Evolutionary conservation across 2,113 vertebrate genomes (phyloP).

Genomic region (Ovis canadensis): DNA sequence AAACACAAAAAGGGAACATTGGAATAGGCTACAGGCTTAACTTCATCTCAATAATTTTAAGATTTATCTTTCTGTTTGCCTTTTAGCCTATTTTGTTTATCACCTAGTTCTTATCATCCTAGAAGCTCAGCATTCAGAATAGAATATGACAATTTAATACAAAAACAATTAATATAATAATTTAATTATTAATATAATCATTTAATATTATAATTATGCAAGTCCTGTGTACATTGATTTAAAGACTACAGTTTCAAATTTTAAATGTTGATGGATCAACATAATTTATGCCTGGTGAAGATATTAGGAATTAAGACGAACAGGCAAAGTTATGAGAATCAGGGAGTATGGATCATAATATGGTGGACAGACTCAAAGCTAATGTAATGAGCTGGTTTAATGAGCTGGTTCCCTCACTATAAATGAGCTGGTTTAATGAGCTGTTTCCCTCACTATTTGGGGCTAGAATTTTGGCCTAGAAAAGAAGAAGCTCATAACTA

Average conservation of each 20-base stretch:
- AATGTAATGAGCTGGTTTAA: not conserved
- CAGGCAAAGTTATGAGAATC: not conserved
- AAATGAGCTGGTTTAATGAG: no score
- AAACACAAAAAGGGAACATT: not conserved
- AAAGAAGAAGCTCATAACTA: not conserved
- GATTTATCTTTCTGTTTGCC: not conserved
- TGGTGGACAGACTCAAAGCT: not conserved
- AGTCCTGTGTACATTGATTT: not conserved
- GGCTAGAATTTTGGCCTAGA: not conserved
- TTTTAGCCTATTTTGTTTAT: conserved; percentile 1
- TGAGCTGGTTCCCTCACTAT: not conserved
- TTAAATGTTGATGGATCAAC: not conserved
- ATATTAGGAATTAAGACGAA: not conserved
- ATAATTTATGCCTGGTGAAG: not conserved
- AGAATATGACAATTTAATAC: not conserved
- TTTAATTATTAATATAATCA: not conserved
- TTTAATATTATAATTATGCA: not conserved
- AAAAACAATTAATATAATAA: not conserved
- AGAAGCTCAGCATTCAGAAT: not conserved
- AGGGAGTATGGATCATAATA: not conserved
- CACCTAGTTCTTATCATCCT: not conserved
- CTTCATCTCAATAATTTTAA: conserved; percentile 10
- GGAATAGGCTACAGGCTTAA: not conserved
- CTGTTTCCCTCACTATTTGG: not conserved
- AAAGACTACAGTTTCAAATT: conserved; percentile 21